A percentile compares a stretch with the other conserved stretches of the same genome.
Conservation (phyloP, 2,113 vertebrate species). For the Peromyscus leucopus region DNA sequence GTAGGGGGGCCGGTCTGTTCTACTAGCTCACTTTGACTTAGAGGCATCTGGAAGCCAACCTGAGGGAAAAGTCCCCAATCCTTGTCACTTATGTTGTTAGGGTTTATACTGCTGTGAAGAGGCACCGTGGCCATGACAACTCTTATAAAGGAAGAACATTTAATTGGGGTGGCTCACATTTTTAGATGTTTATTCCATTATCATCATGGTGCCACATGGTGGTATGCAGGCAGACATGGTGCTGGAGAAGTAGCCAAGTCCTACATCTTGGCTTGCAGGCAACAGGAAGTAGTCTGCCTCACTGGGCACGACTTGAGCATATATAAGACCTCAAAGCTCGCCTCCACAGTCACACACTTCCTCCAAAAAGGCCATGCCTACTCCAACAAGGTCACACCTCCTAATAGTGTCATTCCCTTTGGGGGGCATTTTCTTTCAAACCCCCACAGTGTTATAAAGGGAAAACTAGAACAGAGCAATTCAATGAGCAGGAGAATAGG, state of each 20-base stretch:
- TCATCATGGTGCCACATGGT: background rate
- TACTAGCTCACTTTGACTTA: background rate
- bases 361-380: no score
- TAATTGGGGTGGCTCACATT: no score
- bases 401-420: no score
- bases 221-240: background rate
- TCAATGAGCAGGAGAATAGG: background rate
- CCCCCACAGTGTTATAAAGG: background rate
- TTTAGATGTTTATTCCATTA: background rate
- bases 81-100: background rate
- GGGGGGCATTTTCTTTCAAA: background rate
- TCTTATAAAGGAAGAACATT: background rate
- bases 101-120: background rate
- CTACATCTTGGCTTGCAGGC: background rate
- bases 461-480: background rate
- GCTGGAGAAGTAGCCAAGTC: background rate
- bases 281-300: background rate
- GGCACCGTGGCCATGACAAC: background rate
- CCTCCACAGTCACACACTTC: background rate
- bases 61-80: background rate
- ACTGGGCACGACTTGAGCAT: background rate
- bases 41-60: background rate
- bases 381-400: background rate
- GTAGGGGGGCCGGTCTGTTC: background rate
- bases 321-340: background rate